These are phyloP conservation scores for Nemurella pictetii DNA, from an alignment of 2,888 invertebrate genomes.

Conservation along the genomic window DNA sequence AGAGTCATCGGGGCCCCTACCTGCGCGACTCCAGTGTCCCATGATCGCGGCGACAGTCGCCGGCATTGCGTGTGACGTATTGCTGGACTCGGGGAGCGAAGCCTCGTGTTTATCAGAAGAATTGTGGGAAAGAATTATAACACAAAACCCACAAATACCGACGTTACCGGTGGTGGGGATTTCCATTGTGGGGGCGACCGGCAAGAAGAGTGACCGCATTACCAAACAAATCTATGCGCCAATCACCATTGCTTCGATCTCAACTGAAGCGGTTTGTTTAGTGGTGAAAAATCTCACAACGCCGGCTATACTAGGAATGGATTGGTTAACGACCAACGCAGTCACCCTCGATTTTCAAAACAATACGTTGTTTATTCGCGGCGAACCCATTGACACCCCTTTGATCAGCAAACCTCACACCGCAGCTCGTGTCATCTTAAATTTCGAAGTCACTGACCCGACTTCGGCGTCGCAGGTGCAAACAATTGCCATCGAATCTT, in stretches of 20 bases:
- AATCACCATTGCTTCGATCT: background rate
- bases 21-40: no score
- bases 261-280: background rate
- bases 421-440: no score
- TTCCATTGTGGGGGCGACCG: background rate
- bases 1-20: no score
- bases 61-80: no score
- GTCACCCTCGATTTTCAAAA: background rate
- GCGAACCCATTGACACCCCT: background rate
- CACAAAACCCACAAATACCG: background rate
- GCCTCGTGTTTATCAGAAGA: constrained; percentile 5
- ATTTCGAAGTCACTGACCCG: background rate
- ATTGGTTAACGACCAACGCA: background rate
- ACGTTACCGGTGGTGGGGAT: constrained; percentile 4
- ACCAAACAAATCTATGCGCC: background rate
- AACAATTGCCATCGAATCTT: background rate
- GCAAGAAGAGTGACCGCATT: background rate
- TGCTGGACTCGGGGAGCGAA: background rate
- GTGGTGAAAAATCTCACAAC: background rate
- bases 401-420: background rate
- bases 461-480: background rate
- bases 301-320: background rate
- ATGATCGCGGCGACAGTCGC: no score
- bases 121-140: background rate
- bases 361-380: background rate